Evolutionary conservation across 2,888 invertebrate genomes (phyloP).

Genomic region (Eupelmus urozonus): DNA sequence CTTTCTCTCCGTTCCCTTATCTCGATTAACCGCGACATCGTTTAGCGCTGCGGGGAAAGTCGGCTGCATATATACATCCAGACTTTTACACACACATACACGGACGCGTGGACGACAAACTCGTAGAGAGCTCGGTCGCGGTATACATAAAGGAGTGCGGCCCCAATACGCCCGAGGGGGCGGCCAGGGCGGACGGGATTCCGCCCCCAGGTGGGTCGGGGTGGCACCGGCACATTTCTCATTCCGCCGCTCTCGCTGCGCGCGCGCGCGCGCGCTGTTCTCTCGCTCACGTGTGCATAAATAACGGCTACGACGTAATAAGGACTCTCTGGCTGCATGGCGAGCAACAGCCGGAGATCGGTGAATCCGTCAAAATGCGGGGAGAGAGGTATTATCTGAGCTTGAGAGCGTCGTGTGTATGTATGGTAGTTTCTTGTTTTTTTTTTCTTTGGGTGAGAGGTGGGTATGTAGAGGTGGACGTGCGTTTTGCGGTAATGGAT

Average conservation of each 20-base stretch:
- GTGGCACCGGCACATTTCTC: conserved; percentile 73
- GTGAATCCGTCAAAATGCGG: too few species aligned
- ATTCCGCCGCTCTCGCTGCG: conserved; percentile 59
- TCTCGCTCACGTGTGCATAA: conserved; percentile 61
- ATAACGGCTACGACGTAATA: conserved; percentile 61
- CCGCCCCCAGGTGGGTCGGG: conserved; percentile 77
- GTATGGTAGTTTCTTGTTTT: too few species aligned
- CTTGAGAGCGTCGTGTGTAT: too few species aligned
- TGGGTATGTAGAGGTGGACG: too few species aligned
- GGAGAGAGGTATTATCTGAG: too few species aligned
- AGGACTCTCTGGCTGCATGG: too few species aligned
- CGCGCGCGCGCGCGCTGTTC: conserved; percentile 30
- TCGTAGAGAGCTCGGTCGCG: too few species aligned
- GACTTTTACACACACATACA: not conserved
- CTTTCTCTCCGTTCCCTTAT: conserved; percentile 4
- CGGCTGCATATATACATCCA: not conserved
- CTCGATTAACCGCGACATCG: conserved; percentile 33
- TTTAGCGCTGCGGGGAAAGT: conserved; percentile 16
- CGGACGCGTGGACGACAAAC: conserved; percentile 16
- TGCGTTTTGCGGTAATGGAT: too few species aligned
- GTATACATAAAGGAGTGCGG: conserved; percentile 60
- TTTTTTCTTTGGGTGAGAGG: too few species aligned
- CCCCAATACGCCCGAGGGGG: conserved; percentile 75
- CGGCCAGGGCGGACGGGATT: conserved; percentile 76
- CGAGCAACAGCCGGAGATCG: too few species aligned